phyloP scores from a whole-genome alignment of 2,113 vertebrate genomes.

The Lepus timidus region DNA sequence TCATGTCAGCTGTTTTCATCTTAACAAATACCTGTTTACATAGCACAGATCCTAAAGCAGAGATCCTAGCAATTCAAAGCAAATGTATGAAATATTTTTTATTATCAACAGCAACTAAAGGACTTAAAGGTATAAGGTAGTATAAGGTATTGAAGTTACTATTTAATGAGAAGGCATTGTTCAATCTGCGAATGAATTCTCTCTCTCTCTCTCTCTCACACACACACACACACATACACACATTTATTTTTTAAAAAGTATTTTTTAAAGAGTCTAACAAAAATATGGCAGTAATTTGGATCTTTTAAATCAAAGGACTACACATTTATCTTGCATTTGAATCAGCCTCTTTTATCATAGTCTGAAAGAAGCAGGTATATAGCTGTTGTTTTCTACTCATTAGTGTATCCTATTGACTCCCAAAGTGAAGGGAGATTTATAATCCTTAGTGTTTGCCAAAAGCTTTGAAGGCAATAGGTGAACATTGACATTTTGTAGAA shows the following conservation, averaged over 20 bases:
- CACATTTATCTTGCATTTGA: constrained; percentile 80
- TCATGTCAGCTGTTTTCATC: constrained; percentile 77
- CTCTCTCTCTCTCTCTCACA: neutral
- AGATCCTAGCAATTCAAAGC: constrained; percentile 69
- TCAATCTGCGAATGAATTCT: neutral
- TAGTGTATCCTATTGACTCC: constrained; percentile 80
- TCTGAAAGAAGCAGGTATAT: constrained; percentile 73
- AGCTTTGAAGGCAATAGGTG: constrained; percentile 77
- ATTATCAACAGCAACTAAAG: constrained; percentile 5
- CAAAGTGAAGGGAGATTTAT: constrained; percentile 84
- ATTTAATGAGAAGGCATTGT: constrained; percentile 3
- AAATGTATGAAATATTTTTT: constrained; percentile 66
- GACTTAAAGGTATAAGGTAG: neutral
- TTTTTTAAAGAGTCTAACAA: constrained; percentile 69
- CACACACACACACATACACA: too few species aligned
- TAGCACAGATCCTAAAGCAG: constrained; percentile 64
- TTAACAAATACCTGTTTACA: constrained; percentile 75
- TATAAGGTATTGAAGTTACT: neutral
- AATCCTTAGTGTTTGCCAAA: constrained; percentile 83
- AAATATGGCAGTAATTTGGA: constrained; percentile 74
- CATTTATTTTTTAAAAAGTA: constrained; percentile 50
- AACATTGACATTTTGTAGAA: constrained; percentile 82
- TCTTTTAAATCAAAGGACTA: constrained; percentile 76
- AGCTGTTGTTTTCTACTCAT: constrained; percentile 78
- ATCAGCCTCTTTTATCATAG: constrained; percentile 71